These are phyloP conservation scores for Amphipoea lucens DNA, from an alignment of 2,888 invertebrate species.

Conservation along the genomic window DNA sequence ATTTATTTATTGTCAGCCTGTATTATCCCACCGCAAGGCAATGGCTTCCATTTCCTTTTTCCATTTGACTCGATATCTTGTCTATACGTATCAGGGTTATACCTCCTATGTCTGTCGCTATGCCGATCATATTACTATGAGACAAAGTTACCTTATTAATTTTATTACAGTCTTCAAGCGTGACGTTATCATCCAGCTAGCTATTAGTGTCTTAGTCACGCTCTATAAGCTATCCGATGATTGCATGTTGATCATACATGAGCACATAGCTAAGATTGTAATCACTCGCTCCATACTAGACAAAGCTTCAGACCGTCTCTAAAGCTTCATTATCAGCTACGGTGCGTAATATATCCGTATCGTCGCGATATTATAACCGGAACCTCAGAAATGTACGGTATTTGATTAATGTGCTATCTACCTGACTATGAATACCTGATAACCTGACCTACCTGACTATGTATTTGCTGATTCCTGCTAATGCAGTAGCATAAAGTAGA, in stretches of 20 bases:
- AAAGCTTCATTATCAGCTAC: conserved; percentile 18
- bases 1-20: background rate
- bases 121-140: background rate
- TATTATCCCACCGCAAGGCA: background rate
- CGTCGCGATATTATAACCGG: background rate
- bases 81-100: background rate
- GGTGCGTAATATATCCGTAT: background rate
- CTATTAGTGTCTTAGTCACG: conserved; percentile 8
- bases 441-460: no score
- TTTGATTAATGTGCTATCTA: conserved; percentile 36
- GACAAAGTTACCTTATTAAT: conserved; percentile 5
- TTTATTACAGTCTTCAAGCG: no score
- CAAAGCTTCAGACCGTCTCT: conserved; percentile 17
- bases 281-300: background rate
- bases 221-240: conserved; percentile 14
- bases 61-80: background rate
- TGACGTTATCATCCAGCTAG: conserved; percentile 22
- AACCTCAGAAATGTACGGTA: conserved; percentile 33
- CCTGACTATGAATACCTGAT: conserved; percentile 14
- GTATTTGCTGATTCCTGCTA: conserved; percentile 26
- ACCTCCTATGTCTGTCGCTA: no score
- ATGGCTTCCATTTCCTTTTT: background rate
- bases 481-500: conserved; percentile 28
- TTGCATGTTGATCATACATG: conserved; percentile 44
- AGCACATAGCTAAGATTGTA: conserved; percentile 28